Evolutionary conservation across 2,888 invertebrate genomes (phyloP).

Genomic region (Brachynemurus nebulosus): DNA sequence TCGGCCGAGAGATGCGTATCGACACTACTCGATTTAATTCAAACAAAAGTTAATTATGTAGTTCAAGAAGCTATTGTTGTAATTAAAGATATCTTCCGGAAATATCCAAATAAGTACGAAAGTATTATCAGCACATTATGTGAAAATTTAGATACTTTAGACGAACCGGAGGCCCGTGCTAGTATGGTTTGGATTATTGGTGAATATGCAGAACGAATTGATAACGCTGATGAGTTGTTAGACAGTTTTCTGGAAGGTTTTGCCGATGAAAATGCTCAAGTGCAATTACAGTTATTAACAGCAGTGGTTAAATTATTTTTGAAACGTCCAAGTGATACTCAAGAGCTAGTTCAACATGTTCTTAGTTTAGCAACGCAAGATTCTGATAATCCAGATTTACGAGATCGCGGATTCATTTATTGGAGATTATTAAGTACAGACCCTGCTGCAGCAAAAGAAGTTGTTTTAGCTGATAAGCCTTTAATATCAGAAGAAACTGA

Average conservation of each 20-base stretch:
- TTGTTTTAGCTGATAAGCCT: conserved; percentile 96
- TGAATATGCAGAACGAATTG: conserved; percentile 98
- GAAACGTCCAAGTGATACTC: conserved; percentile 95
- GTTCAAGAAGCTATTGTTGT: conserved; percentile 99
- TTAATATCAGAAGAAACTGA: conserved; percentile 99
- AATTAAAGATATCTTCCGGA: conserved; percentile 89
- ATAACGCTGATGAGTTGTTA: conserved; percentile 95
- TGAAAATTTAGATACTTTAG: conserved; percentile 95
- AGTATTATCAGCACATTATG: conserved; percentile 98
- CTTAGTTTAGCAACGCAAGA: conserved; percentile 79
- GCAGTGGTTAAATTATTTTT: conserved; percentile 98
- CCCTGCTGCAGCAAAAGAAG: conserved; percentile 98
- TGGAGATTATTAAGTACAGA: conserved; percentile 98
- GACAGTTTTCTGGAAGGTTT: conserved; percentile 98
- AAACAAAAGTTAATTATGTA: conserved; percentile 99
- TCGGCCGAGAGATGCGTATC: conserved; percentile 98
- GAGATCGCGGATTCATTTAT: conserved; percentile 98
- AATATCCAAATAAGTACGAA: conserved; percentile 99
- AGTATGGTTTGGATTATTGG: conserved; percentile 96
- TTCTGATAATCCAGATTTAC: conserved; percentile 95
- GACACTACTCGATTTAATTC: conserved; percentile 91
- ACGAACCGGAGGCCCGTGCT: conserved; percentile 97
- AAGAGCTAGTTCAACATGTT: conserved; percentile 95
- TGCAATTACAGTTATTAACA: conserved; percentile 90
- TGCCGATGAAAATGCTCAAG: conserved; percentile 93